Base-by-base conservation (phyloP, 2,797 vertebrate genomes). In the Amblyopsis hoosieri region DNA sequence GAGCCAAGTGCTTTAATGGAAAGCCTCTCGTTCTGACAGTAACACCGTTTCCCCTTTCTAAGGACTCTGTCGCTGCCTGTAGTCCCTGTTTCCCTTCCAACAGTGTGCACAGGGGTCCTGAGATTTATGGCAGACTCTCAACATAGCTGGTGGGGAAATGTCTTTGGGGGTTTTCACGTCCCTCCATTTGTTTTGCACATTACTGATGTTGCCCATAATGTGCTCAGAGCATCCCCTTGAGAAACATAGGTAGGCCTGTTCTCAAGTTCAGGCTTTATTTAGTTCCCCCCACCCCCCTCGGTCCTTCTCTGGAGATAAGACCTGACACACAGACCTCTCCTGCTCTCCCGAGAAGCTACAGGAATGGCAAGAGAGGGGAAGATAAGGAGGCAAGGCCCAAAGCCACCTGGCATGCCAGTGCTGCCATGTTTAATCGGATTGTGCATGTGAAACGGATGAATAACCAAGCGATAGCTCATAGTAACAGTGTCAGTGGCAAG, bases 161-260 rank as follows among this genome's bases (percentile, higher is more conserved):
- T 88, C 90, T 88, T 88, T 66, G 12, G 90, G 91, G 91, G 78
- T 75, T 87, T 90, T 80, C 80, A 73, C 86, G 87, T 82, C 83
- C 84, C 72, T 87, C 85, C 86, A 90, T 92, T 92, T 93, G 90
- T 92, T 93, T 93, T 93, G 87, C 89, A 89, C 90, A 88, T 92
- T 91, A 92, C 91, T 86, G 87, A 90, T 90, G 90, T 91, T 92
- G 89, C 86, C 85, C 87, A 90, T 92, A 93, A 92, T 91, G 87
- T 85, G 88, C 89, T 86, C 15, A 50, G 81, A 89, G 87, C 79
- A 88, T 91, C 87, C 91, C 89, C 89, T 62, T 12, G 89, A 91
- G 91, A 83, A 85, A 72, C 74, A 75, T 73, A 80, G 90, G 88
- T 76, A 79, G 81, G 84, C 81, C 88, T 91, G 86, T 90, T 92